Evolutionary conservation across 2,888 invertebrate species (phyloP).

Genomic region (Nebria salina): DNA sequence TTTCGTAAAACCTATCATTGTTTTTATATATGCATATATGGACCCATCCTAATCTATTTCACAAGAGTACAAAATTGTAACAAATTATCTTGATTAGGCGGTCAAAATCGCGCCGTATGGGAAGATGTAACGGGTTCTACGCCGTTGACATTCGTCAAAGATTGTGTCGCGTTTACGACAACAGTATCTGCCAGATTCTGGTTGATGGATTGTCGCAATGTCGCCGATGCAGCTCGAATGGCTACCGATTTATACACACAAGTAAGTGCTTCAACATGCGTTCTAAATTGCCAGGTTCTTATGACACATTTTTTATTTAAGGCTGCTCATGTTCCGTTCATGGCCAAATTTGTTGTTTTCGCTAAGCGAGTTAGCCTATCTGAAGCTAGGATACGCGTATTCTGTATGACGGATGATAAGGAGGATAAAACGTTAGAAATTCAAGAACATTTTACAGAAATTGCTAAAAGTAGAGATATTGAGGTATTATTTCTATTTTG

Average conservation of each 20-base stretch:
- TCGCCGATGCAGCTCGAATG: slow-evolving; percentile 93
- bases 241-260: slow-evolving; percentile 96
- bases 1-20: background rate
- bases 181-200: slow-evolving; percentile 98
- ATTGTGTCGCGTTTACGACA: slow-evolving; percentile 98
- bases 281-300: background rate
- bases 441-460: slow-evolving; percentile 94
- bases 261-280: slow-evolving; percentile 56
- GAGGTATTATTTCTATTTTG: slow-evolving; percentile 67
- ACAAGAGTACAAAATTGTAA: background rate
- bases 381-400: slow-evolving; percentile 89
- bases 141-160: slow-evolving; percentile 94
- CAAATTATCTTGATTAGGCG: slow-evolving; percentile 67
- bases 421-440: slow-evolving; percentile 96
- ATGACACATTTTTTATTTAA: slow-evolving; percentile 51
- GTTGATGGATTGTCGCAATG: slow-evolving; percentile 98
- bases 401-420: slow-evolving; percentile 99
- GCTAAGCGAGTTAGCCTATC: slow-evolving; percentile 89
- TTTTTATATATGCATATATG: slow-evolving; percentile 5
- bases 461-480: slow-evolving; percentile 95
- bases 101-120: slow-evolving; percentile 97
- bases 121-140: slow-evolving; percentile 99
- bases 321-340: slow-evolving; percentile 89
- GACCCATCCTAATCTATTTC: slow-evolving; percentile 6
- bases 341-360: slow-evolving; percentile 97